Conservation (phyloP, 2,797 vertebrate species). For the Onychomys leucogaster region DNA sequence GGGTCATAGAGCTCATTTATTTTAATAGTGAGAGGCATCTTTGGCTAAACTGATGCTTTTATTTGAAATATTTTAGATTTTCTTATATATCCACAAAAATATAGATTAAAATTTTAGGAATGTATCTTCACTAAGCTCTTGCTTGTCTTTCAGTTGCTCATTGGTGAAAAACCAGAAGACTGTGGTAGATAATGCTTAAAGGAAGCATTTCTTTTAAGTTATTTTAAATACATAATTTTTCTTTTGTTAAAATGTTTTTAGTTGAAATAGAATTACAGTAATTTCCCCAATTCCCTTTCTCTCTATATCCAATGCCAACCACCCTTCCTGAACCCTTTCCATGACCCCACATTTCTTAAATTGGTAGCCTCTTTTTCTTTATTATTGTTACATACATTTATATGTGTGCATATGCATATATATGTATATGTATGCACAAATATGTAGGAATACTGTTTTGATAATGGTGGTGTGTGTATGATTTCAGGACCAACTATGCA, state of each 20-base stretch:
- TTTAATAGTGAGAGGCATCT: background rate
- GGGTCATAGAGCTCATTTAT: constrained; percentile 46
- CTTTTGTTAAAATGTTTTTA: background rate
- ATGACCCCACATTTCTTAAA: background rate
- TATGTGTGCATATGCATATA: background rate
- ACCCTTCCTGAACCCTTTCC: background rate
- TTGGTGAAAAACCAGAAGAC: background rate
- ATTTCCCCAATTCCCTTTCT: background rate
- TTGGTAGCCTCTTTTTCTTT: background rate
- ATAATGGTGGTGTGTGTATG: background rate
- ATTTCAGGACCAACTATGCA: background rate
- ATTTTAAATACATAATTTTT: background rate
- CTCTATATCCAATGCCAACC: background rate
- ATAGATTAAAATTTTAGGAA: background rate
- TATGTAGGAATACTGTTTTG: background rate
- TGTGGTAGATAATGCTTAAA: background rate
- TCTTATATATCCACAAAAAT: background rate
- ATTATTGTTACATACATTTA: background rate
- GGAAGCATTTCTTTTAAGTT: background rate
- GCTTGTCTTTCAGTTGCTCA: constrained; percentile 43
- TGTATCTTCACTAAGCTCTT: constrained; percentile 58
- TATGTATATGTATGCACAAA: background rate
- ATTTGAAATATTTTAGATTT: constrained; percentile 41
- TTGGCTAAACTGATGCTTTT: constrained; percentile 42
- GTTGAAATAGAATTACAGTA: background rate